Evolutionary conservation across 1,140 invertebrate species (phyloP), one percentile per base, ranked within the genome.

Genomic region (Gonioctena quinquepunctata): DNA sequence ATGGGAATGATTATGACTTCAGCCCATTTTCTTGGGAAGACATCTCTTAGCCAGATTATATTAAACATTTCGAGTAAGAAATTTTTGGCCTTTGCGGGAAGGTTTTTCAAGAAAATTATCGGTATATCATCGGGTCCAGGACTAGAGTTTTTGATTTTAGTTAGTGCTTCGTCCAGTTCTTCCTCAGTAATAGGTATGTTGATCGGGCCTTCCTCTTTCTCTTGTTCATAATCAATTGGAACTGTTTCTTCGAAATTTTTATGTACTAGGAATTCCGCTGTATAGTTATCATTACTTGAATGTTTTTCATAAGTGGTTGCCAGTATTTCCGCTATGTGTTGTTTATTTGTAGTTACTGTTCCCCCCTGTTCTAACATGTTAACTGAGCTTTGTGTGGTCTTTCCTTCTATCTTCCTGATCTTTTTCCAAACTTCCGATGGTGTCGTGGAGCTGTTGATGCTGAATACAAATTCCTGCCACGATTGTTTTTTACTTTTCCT

Each of bases 401-500:
- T 42, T 42, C 33, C 33, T n/a, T 42, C n/a, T 18, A 61, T 60
- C 6, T 7, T 42, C 33, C 33, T 42, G 6, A 42, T n/a, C 6
- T n/a, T 6, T 42, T 42, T 42, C 33, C 33, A 42, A 7, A 42
- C 33, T n/a, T 42, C 33, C n/a, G 33, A 42, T 7, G 6, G n/a
- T 42, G 33, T 6, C n/a, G 33, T 42, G n/a, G 33, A 42, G 33
- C n/a, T 42, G 21, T 8, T 64, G 18, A 64, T 48, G 2, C 26
- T 8, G n/a, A 18, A 16, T 18, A 48, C 33, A 64, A 42, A 64
- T 2, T 64, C 33, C 48, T 64, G 8, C 62, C 62, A 64, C 11
- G 27, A 48, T 64, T 49, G 2, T 64, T 64, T 64, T 64, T 49
- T 64, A 28, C 42, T 21, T 64, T 54, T 64, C 8, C 16, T 64